Evolutionary conservation across 2,113 vertebrate species (phyloP), one percentile per base, ranked within the genome.

Genomic region (Anarrhichthys ocellatus): DNA sequence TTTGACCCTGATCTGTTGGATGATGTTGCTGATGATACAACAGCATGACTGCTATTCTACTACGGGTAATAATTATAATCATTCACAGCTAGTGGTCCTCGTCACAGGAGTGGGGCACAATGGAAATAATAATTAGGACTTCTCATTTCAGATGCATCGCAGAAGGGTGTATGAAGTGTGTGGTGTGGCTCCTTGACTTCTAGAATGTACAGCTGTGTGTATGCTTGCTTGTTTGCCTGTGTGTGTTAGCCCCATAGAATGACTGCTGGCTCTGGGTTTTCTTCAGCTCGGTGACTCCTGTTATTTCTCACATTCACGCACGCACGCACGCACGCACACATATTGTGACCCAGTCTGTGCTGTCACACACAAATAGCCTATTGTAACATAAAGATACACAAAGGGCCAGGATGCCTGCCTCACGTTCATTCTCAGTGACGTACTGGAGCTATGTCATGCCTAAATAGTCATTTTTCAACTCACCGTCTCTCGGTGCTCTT

Each of bases 111-210:
- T 84, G 89, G 86, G 90, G 86, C 88, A 93, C 92, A 93, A 94
- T 93, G 89, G 91, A 93, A 93, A 94, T 92, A 93, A 93, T 94
- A 93, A 93, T 94, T 93, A 93, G 88, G 87, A 91, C 89, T 88
- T 89, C 88, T 92, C 87, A 82, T 93, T 93, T 93, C 87, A 87
- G 82, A 92, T 90, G 90, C 89, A 83, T 74, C 59, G 15, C 80
- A 83, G 83, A 87, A 81, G 81, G 87, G 87, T 81, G 86, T 72
- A 84, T 90, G 76, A 79, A 90, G 88, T 87, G 87, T 82, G 83
- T 62, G 50, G 46, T 73, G 64, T 46, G 44, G 70, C 76, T 87
- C 81, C 84, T 77, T 88, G 92, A 85, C 89, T 83, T 88, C 82
- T 80, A 86, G 87, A 82, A 92, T 91, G 80, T 91, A 91, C 90